Conservation (phyloP, 2,113 vertebrate species). For the Malurus elegans region DNA sequence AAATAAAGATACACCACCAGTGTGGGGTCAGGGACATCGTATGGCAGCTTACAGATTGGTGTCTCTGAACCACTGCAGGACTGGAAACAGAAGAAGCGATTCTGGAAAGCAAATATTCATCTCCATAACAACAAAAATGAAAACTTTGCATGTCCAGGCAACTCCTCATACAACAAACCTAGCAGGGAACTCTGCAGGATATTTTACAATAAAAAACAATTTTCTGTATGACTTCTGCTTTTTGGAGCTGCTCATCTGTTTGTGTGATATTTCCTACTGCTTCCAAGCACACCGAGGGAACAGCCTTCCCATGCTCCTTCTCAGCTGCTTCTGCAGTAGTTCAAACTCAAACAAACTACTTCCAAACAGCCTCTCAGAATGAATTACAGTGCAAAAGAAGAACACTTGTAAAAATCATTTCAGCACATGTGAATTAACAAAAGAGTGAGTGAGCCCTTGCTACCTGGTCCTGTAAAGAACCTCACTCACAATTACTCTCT, state of each 20-base stretch:
- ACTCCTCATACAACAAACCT: neutral
- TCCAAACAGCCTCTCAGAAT: neutral
- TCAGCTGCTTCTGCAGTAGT: neutral
- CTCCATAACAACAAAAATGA: neutral
- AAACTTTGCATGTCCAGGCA: neutral
- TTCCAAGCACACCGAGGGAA: neutral
- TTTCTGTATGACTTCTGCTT: neutral
- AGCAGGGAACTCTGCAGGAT: neutral
- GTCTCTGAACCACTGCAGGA: neutral
- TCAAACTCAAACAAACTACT: neutral
- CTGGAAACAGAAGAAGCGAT: neutral
- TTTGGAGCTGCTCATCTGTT: neutral
- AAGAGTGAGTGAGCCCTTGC: neutral
- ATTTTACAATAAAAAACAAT: neutral
- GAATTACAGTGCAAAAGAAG: neutral
- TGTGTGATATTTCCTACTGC: neutral
- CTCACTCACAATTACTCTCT: neutral
- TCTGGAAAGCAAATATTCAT: neutral
- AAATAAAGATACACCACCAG: neutral
- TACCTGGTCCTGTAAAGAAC: neutral
- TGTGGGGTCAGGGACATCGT: neutral
- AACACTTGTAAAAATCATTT: neutral
- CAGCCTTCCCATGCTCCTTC: neutral
- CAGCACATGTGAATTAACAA: neutral
- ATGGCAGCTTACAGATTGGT: neutral